These are phyloP conservation scores for Rhabdomys dilectus DNA, from an alignment of 2,113 vertebrate species.

Conservation along the genomic window DNA sequence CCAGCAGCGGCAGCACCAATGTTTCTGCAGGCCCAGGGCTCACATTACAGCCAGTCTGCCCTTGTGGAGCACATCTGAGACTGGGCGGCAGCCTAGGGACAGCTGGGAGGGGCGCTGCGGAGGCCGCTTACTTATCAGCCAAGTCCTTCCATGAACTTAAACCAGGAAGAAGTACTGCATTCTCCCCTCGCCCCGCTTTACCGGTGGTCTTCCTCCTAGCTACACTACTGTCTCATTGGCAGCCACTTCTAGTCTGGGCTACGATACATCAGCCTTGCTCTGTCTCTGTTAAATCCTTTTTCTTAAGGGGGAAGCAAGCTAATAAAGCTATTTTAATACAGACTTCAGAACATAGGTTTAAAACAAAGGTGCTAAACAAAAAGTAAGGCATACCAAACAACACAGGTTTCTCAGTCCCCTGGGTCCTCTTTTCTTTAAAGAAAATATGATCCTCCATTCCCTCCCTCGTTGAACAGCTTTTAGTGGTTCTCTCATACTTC, in stretches of 20 bases:
- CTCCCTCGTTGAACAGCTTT: slow-evolving; percentile 25
- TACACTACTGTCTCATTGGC: not conserved
- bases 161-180: not conserved
- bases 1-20: not conserved
- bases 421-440: slow-evolving; percentile 24
- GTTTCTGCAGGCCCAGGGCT: slow-evolving; percentile 65
- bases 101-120: slow-evolving; percentile 68
- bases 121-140: not conserved
- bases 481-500: not conserved
- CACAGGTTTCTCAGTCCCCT: not conserved
- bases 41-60: slow-evolving; percentile 76
- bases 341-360: not conserved
- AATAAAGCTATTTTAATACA: not conserved
- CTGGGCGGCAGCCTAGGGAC: slow-evolving; percentile 66
- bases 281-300: not conserved
- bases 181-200: not conserved
- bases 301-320: not conserved
- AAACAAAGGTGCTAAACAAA: not conserved
- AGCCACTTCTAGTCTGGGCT: not conserved
- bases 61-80: slow-evolving; percentile 55
- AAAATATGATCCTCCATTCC: not conserved
- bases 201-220: not conserved
- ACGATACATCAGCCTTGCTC: not conserved
- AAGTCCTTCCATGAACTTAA: not conserved
- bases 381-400: not conserved